Base-by-base conservation (phyloP, 2,113 vertebrate species). In the Labeo rohita region DNA sequence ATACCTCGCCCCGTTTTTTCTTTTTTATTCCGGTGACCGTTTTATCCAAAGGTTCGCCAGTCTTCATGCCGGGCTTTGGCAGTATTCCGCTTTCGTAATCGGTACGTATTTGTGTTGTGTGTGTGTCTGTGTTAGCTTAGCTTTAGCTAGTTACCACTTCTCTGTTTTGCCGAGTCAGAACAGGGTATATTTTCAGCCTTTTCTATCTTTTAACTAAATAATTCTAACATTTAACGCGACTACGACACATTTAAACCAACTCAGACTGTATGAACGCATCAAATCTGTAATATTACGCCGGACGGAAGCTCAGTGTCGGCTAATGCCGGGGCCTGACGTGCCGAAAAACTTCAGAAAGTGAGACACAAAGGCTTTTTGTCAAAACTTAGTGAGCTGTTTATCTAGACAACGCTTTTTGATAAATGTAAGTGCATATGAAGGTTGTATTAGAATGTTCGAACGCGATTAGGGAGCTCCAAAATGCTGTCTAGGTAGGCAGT, bases 81-180 rank as follows among this genome's bases (percentile, higher is more conserved):
- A 76, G 85, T 90, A 90, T 91, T 49, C 90, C 80, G 39, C 89
- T 88, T 84, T 92, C 92, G 91, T 90, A 92, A 77, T 93, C 85
- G 95, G 95, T 96, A 94, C 84, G 95, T 95, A 93, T 89, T 88
- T 90, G 85, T 83, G 54, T 87, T 85, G 86, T 85, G 89, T 85
- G 79, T 85, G 73, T 85, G 80, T 77, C 61, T 83, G 66, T 43
- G 78, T 36, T 84, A 84, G 82, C 82, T 74, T 84, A 84, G 68
- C 82, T 23, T 45, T 73, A 74, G 68, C 82, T 11, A 56, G 82
- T 68, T 59, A 39, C 85, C 88, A 92, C 86, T 93, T 91, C 88
- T 92, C 89, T 85, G 89, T 90, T 84, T 84, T 59, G 65, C 18
- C 50, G 66, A 84, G 34, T 73, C 68, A 56, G 16, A 70, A 70